Evolutionary conservation across 2,113 vertebrate species (phyloP).

Genomic region (mouse (Mus musculus)): GRCm39 chr3:53066501-53067000

Average conservation of each 20-base stretch:
- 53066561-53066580: not conserved
- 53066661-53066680: slow-evolving; percentile 79
- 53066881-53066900: slow-evolving; percentile 56
- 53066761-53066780: slow-evolving; percentile 77
- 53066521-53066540: not conserved
- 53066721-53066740: slow-evolving; percentile 83
- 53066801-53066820: slow-evolving; percentile 70
- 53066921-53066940: not conserved
- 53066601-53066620: slow-evolving; percentile 72
- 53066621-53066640: slow-evolving; percentile 73
- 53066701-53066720: slow-evolving; percentile 82
- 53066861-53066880: slow-evolving; percentile 66
- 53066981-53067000: not conserved
- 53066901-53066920: slow-evolving; percentile 72
- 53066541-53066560: not conserved
- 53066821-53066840: slow-evolving; percentile 68
- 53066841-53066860: slow-evolving; percentile 62
- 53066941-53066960: not conserved
- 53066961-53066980: slow-evolving; percentile 5
- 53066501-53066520: not conserved
- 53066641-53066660: slow-evolving; percentile 71
- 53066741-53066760: slow-evolving; percentile 80
- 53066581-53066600: slow-evolving; percentile 62
- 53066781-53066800: slow-evolving; percentile 76
- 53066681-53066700: slow-evolving; percentile 83